phyloP scores from a whole-genome alignment of 2,888 invertebrate species.

The Acronicta alni region DNA sequence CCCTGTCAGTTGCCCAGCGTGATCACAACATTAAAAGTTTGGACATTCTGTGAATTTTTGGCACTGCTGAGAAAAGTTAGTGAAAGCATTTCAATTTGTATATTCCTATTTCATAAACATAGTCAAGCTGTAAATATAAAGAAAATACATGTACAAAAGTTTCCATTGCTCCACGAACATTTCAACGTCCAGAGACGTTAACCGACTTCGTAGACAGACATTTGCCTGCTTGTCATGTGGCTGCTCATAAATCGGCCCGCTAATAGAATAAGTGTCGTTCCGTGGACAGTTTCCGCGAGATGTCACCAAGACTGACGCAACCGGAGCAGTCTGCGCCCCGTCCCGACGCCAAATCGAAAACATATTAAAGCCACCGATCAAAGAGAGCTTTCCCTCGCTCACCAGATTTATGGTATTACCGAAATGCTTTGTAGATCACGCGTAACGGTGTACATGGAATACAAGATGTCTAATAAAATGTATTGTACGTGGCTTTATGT shows the following conservation, averaged over 20 bases:
- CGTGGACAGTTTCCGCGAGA: constrained; percentile 74
- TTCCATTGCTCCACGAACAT: constrained; percentile 52
- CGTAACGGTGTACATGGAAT: constrained; percentile 45
- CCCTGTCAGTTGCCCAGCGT: constrained; percentile 76
- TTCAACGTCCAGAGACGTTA: constrained; percentile 68
- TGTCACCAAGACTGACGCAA: constrained; percentile 80
- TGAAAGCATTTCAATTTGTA: constrained; percentile 62
- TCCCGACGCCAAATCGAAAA: constrained; percentile 82
- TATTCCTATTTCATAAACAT: constrained; percentile 57
- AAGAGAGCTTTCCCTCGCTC: constrained; percentile 77
- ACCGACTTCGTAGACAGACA: constrained; percentile 67
- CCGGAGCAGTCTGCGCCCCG: constrained; percentile 73
- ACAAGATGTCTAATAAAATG: constrained; percentile 46
- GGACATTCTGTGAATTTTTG: constrained; percentile 76
- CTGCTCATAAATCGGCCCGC: constrained; percentile 72
- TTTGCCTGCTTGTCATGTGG: constrained; percentile 68
- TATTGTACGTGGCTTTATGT: constrained; percentile 17
- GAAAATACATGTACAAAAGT: constrained; percentile 33
- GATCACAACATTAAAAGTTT: constrained; percentile 77
- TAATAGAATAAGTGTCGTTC: constrained; percentile 77
- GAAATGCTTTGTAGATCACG: constrained; percentile 57
- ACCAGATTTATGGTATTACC: constrained; percentile 70
- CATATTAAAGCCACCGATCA: constrained; percentile 84
- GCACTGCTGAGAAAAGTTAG: constrained; percentile 66
- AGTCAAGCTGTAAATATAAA: constrained; percentile 29